Percentiles rank a stretch among this genome's conserved stretches.
These are phyloP conservation scores for Oreocharis arfaki DNA, from an alignment of 2,113 vertebrate species.

Conservation along the genomic window DNA sequence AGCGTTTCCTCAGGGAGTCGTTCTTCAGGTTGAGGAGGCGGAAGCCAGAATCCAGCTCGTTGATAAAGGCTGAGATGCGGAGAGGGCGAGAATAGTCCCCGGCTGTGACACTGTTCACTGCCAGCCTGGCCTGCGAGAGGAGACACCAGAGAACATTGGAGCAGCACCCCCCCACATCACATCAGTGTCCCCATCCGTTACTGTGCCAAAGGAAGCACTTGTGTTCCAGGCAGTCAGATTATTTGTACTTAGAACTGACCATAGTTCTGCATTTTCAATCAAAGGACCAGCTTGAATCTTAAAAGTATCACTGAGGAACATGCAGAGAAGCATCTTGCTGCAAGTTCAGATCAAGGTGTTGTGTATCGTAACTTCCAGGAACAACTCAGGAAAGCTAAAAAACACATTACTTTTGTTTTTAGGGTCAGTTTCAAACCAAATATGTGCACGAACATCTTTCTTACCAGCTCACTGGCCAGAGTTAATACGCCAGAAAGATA, in stretches of 20 bases:
- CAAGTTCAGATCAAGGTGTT: not conserved
- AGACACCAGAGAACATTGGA: not conserved
- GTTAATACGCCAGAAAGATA: conserved; percentile 93
- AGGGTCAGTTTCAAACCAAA: not conserved
- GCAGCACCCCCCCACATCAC: not conserved
- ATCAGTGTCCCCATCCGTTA: not conserved
- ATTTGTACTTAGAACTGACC: not conserved
- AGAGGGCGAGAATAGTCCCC: conserved; percentile 93
- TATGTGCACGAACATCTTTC: not conserved
- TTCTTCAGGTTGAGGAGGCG: conserved; percentile 97
- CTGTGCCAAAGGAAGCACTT: not conserved
- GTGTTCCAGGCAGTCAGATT: not conserved
- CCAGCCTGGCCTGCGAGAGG: conserved; percentile 81
- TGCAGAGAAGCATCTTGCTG: not conserved
- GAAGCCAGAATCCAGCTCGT: conserved; percentile 95
- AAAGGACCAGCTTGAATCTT: not conserved
- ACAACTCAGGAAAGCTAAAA: not conserved
- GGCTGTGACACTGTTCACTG: conserved; percentile 96
- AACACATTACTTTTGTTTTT: not conserved
- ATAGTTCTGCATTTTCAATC: not conserved
- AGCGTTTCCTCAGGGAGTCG: conserved; percentile 94
- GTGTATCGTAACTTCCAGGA: not conserved
- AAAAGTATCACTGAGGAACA: not conserved
- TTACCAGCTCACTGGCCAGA: conserved; percentile 96
- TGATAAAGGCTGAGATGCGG: conserved; percentile 95